Evolutionary conservation across 2,888 invertebrate species (phyloP).

Genomic region (Scelioninae gen. 2): DNA sequence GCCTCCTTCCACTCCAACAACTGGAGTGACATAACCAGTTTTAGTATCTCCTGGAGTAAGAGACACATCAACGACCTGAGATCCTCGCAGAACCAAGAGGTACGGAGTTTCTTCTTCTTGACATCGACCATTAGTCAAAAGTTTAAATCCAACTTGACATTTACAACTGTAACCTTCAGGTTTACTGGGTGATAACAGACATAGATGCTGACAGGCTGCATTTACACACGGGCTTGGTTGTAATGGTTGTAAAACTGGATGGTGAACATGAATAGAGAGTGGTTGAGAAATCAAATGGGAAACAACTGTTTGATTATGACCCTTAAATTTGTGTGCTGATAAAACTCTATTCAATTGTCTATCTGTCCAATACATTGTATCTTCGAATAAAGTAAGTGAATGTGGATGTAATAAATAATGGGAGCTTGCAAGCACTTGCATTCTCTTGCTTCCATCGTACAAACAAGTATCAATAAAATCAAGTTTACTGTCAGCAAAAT

Average conservation of each 20-base stretch:
- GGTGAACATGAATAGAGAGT: slow-evolving; percentile 95
- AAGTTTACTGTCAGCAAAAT: slow-evolving; percentile 97
- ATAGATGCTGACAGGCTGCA: slow-evolving; percentile 90
- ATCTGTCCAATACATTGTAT: slow-evolving; percentile 97
- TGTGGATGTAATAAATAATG: slow-evolving; percentile 97
- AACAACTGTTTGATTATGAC: slow-evolving; percentile 93
- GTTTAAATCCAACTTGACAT: slow-evolving; percentile 91
- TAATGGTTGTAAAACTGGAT: slow-evolving; percentile 93
- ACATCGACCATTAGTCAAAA: slow-evolving; percentile 82
- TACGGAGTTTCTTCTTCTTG: slow-evolving; percentile 91
- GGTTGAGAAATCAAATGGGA: slow-evolving; percentile 96
- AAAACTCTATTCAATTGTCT: slow-evolving; percentile 92
- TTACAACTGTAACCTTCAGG: slow-evolving; percentile 88
- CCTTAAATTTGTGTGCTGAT: slow-evolving; percentile 94
- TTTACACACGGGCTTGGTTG: slow-evolving; percentile 86
- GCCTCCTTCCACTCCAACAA: slow-evolving; percentile 92
- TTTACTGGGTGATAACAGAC: slow-evolving; percentile 88
- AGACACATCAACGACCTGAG: slow-evolving; percentile 91
- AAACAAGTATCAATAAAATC: slow-evolving; percentile 99
- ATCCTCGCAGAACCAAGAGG: slow-evolving; percentile 91
- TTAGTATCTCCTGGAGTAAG: slow-evolving; percentile 85
- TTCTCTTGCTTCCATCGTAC: slow-evolving; percentile 94
- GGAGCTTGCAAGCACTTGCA: slow-evolving; percentile 90
- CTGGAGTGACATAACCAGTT: slow-evolving; percentile 88
- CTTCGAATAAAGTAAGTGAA: slow-evolving; percentile 95